A percentile compares a stretch with the other conserved stretches of the same genome.
Conservation (phyloP, 2,797 vertebrate species). For the Lemur catta region DNA sequence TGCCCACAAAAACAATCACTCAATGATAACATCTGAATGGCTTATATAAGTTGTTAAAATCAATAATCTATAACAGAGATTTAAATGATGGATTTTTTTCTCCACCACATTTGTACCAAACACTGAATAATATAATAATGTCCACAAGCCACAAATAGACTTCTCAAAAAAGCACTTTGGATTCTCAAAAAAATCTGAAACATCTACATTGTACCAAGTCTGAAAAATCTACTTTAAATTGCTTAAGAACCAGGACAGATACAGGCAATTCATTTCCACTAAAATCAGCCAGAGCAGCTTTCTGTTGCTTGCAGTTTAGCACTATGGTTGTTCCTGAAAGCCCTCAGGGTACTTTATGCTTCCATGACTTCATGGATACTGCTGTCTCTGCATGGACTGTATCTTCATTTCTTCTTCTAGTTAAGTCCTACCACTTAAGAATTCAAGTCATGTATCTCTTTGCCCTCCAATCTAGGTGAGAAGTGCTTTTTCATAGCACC, state of each 20-base stretch:
- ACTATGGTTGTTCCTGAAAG: neutral
- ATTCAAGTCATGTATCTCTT: neutral
- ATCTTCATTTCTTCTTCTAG: neutral
- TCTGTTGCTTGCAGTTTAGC: neutral
- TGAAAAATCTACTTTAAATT: neutral
- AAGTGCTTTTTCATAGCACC: neutral
- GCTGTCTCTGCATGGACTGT: neutral
- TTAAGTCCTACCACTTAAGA: neutral
- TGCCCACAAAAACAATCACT: neutral
- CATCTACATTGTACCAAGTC: too few relatives aligned
- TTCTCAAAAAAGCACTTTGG: neutral
- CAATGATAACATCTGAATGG: neutral
- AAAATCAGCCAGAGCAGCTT: neutral
- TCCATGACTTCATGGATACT: neutral
- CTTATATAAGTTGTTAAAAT: neutral
- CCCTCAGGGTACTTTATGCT: neutral
- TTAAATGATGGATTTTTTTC: neutral
- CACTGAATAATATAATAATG: neutral
- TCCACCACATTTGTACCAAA: neutral
- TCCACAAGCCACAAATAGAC: neutral
- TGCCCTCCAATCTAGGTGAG: neutral
- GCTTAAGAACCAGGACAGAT: neutral
- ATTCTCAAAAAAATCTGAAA: neutral
- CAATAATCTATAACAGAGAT: neutral
- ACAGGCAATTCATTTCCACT: neutral